phyloP scores from a whole-genome alignment of 2,888 invertebrate species.

The Acronicta leporina region DNA sequence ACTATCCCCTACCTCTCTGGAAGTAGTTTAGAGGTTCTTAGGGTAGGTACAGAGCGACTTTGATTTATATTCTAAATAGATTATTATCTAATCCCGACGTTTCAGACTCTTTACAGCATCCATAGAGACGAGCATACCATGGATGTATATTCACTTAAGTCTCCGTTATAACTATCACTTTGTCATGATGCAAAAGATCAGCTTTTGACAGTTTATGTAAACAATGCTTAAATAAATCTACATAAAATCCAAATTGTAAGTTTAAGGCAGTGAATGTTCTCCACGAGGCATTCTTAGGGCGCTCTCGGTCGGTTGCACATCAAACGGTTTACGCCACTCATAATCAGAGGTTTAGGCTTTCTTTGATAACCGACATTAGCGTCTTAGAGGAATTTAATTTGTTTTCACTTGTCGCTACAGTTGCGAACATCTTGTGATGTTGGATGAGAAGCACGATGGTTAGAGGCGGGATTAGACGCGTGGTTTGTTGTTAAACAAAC shows the following conservation, averaged over 20 bases:
- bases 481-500: neutral
- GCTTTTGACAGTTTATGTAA: conserved; percentile 7
- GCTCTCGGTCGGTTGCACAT: conserved; percentile 75
- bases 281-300: conserved; percentile 83
- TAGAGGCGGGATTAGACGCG: conserved; percentile 10
- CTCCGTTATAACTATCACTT: neutral
- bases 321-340: conserved; percentile 80
- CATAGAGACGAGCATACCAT: no score
- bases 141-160: no score
- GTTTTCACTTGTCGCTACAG: conserved; percentile 71
- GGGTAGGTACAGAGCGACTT: no score
- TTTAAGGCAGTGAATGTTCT: conserved; percentile 64
- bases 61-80: no score
- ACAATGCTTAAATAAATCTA: conserved; percentile 49
- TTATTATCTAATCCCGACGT: no score
- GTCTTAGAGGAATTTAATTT: conserved; percentile 85
- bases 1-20: no score
- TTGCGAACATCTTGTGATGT: conserved; percentile 45
- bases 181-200: neutral
- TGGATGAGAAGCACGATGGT: conserved; percentile 12
- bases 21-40: no score
- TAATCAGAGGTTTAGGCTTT: conserved; percentile 84
- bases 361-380: conserved; percentile 85
- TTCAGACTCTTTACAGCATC: no score
- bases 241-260: conserved; percentile 65